Percentiles rank a stretch among this genome's conserved stretches.
Conservation (phyloP, 2,797 vertebrate genomes). For the Anabacerthia variegaticeps region DNA sequence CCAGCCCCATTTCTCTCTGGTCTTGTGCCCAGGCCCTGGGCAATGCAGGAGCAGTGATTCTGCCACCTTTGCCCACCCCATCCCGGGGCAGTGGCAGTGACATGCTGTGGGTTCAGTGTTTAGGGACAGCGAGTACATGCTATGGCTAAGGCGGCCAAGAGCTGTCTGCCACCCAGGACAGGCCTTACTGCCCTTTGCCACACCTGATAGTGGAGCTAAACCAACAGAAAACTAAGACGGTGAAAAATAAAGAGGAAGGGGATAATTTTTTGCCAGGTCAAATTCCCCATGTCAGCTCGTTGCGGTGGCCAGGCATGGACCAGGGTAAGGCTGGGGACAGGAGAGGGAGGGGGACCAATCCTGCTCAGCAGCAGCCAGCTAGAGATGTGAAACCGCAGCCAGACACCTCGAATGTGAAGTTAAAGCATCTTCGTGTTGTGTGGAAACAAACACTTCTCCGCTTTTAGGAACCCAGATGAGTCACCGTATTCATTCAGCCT, state of each 20-base stretch:
- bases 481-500: neutral
- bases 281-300: accelerated
- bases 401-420: neutral
- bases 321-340: neutral
- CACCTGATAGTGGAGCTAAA: neutral
- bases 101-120: accelerated
- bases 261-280: neutral
- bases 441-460: constrained; percentile 22
- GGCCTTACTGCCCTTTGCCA: neutral
- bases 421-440: neutral
- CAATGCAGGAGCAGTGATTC: accelerated
- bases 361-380: neutral
- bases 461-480: constrained; percentile 35
- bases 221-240: neutral
- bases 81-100: accelerated
- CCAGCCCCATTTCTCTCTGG: neutral
- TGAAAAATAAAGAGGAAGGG: neutral
- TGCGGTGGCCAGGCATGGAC: accelerated
- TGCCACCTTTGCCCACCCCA: neutral
- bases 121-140: accelerated
- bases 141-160: neutral
- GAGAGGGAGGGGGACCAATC: neutral
- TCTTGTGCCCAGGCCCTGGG: neutral
- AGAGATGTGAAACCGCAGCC: neutral
- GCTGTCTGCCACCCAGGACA: neutral